Evolutionary conservation across 2,797 vertebrate species (phyloP).

Genomic region (Rhinatrema bivittatum): DNA sequence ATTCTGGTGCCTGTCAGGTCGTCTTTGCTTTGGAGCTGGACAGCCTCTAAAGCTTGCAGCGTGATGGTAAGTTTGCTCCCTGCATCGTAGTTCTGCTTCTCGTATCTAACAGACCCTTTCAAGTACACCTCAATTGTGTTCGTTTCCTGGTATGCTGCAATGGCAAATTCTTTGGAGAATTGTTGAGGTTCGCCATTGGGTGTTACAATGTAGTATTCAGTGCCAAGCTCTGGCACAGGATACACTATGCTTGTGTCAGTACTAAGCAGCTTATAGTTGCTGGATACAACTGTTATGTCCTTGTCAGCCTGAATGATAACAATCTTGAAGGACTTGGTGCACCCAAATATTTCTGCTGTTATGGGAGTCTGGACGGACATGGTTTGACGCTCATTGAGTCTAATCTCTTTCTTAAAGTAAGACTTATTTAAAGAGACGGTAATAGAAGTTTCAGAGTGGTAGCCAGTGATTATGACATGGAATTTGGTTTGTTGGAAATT

Average conservation of each 20-base stretch:
- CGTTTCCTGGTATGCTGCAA: conserved; percentile 49
- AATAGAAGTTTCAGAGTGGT: conserved; percentile 36
- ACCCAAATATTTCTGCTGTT: conserved; percentile 44
- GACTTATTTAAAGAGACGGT: conserved; percentile 37
- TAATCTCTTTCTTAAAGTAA: conserved; percentile 13
- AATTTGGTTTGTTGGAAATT: conserved; percentile 13
- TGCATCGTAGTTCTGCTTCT: background rate
- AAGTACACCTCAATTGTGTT: conserved; percentile 48
- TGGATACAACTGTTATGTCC: conserved; percentile 44
- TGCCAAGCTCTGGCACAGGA: conserved; percentile 56
- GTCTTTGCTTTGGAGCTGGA: conserved; percentile 43
- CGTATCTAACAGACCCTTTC: conserved; percentile 5
- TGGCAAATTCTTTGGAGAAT: conserved; percentile 41
- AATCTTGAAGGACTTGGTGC: conserved; percentile 29
- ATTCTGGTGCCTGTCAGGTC: conserved; percentile 53
- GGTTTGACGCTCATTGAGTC: conserved; percentile 32
- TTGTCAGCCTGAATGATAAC: conserved; percentile 49
- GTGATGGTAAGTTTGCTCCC: conserved; percentile 31
- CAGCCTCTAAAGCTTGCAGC: conserved; percentile 52
- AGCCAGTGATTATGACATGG: conserved; percentile 30
- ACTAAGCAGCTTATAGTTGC: conserved; percentile 47
- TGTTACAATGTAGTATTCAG: conserved; percentile 58
- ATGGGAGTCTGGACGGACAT: conserved; percentile 43
- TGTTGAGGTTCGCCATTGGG: conserved; percentile 15
- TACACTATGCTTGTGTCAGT: conserved; percentile 47